Percentiles rank a stretch among this genome's conserved stretches.
Evolutionary conservation across 37 sponge, comb jelly and placozoan species (phyloP).

Genomic region (Aplysina aerophoba): DNA sequence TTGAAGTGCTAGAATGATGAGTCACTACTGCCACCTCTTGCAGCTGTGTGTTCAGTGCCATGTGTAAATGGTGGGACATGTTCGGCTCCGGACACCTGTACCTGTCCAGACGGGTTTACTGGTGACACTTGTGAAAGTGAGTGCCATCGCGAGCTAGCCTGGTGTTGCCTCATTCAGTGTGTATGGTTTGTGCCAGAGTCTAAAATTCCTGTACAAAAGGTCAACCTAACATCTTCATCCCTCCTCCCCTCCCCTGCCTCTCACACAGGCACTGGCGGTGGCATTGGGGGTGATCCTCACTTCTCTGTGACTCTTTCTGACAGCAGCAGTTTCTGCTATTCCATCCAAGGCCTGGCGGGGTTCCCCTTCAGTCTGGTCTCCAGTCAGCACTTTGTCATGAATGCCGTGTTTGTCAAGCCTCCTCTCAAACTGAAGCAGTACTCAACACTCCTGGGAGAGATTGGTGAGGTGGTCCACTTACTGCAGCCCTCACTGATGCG

Average conservation of each 20-base stretch:
- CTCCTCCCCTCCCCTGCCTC: too few relatives aligned
- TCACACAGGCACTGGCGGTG: neutral
- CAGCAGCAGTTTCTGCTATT: neutral
- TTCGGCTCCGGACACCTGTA: neutral
- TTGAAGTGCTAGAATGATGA: too few relatives aligned
- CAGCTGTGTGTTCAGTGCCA: neutral
- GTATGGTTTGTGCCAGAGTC: too few relatives aligned
- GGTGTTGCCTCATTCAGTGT: too few relatives aligned
- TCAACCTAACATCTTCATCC: too few relatives aligned
- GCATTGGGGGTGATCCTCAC: conserved; percentile 16
- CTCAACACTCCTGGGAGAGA: conserved; percentile 12
- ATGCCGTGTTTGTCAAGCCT: conserved; percentile 31
- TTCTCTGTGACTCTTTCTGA: neutral
- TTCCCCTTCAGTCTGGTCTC: conserved; percentile 15
- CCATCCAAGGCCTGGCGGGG: conserved; percentile 4
- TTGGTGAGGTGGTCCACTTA: neutral
- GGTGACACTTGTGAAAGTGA: neutral
- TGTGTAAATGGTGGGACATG: neutral
- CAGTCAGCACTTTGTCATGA: conserved; percentile 13
- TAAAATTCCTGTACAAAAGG: too few relatives aligned
- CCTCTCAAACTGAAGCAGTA: neutral
- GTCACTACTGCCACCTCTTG: too few relatives aligned
- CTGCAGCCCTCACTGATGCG: too few relatives aligned
- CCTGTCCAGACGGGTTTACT: neutral
- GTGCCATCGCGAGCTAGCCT: too few relatives aligned